These are phyloP conservation scores for Teleopsis dalmanni DNA, from an alignment of 1,140 invertebrate genomes.

Conservation along the genomic window DNA sequence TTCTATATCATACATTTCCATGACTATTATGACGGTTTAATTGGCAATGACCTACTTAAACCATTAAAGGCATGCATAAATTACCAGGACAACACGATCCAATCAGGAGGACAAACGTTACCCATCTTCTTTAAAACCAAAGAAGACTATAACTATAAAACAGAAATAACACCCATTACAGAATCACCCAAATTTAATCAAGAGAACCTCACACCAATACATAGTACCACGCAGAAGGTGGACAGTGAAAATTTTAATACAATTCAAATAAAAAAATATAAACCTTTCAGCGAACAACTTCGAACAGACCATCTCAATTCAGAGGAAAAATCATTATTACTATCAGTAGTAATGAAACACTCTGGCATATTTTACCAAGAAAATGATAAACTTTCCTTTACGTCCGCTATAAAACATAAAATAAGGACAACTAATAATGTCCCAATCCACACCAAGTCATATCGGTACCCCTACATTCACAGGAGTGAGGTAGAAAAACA, in stretches of 20 bases:
- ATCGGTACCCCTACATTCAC: constrained; percentile 10
- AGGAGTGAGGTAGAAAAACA: constrained; percentile 7
- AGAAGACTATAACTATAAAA: no score
- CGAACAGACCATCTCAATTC: background rate
- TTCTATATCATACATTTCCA: no score
- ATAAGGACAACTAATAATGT: background rate
- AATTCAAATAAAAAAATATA: background rate
- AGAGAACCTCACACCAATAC: no score
- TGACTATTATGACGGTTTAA: no score
- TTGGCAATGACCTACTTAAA: no score
- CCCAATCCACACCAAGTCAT: constrained; percentile 6
- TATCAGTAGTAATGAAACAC: background rate
- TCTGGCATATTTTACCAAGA: background rate
- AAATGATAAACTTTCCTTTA: background rate
- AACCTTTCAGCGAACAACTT: background rate
- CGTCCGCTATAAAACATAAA: constrained; percentile 9
- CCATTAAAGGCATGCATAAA: no score
- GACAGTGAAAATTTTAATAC: constrained; percentile 2
- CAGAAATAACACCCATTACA: no score
- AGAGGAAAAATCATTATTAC: background rate
- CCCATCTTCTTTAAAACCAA: no score
- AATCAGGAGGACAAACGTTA: no score
- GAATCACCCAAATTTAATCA: no score
- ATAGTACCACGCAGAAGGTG: no score
- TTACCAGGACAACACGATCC: no score